These are phyloP conservation scores for Pyrrhosoma nymphula DNA, from an alignment of 2,888 invertebrate species.

Conservation along the genomic window DNA sequence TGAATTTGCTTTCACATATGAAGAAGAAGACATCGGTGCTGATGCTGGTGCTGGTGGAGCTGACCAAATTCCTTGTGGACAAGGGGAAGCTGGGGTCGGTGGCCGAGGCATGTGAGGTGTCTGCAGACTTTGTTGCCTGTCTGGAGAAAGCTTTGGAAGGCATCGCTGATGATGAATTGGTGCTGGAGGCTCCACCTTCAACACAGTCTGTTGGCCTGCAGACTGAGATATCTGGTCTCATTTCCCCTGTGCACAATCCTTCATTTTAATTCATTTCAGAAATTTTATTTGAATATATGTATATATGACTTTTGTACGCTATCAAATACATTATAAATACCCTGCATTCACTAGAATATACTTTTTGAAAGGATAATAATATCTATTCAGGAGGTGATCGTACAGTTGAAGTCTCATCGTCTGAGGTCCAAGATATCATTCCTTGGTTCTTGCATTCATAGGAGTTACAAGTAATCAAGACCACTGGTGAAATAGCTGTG, in stretches of 20 bases:
- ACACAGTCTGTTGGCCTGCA: neutral
- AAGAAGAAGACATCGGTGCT: neutral
- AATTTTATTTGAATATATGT: neutral
- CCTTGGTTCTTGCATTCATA: too few species aligned
- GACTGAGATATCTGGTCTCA: neutral
- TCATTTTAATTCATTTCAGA: neutral
- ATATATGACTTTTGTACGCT: too few species aligned
- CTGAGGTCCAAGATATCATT: too few species aligned
- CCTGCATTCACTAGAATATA: too few species aligned
- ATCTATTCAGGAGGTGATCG: too few species aligned
- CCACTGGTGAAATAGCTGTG: too few species aligned
- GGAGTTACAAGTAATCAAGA: too few species aligned
- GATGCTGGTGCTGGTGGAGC: neutral
- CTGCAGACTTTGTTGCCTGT: slow-evolving; percentile 33
- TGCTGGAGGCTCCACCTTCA: neutral
- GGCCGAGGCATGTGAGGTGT: slow-evolving; percentile 34
- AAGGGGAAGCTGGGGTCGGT: slow-evolving; percentile 11
- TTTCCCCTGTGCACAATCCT: neutral
- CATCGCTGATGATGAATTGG: neutral
- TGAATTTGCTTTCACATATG: neutral
- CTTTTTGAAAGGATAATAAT: too few species aligned
- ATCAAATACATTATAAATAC: too few species aligned
- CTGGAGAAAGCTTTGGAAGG: slow-evolving; percentile 2
- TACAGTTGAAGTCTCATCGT: too few species aligned
- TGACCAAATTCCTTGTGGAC: slow-evolving; percentile 32